Conservation (phyloP, 2,888 invertebrate genomes). For the Plemyria rubiginata region DNA sequence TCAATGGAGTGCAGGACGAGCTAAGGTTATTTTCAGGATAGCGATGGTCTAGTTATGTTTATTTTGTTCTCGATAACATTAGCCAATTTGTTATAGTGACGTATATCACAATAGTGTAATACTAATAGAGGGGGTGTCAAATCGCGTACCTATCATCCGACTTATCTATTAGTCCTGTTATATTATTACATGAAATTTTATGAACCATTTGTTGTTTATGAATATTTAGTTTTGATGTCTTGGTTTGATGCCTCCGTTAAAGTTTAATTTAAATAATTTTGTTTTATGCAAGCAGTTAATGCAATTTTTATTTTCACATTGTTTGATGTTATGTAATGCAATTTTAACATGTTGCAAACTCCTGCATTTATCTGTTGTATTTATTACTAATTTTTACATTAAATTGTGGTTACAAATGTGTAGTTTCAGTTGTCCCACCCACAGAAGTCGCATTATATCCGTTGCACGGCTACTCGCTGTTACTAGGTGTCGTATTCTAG, state of each 20-base stretch:
- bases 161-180: slow-evolving; percentile 67
- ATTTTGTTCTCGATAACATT: slow-evolving; percentile 83
- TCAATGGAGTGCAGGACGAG: slow-evolving; percentile 83
- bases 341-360: slow-evolving; percentile 86
- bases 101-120: slow-evolving; percentile 84
- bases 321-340: slow-evolving; percentile 86
- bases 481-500: slow-evolving; percentile 24
- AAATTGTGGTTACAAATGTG: slow-evolving; percentile 88
- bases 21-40: slow-evolving; percentile 81
- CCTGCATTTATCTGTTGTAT: slow-evolving; percentile 88
- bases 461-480: slow-evolving; percentile 22
- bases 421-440: slow-evolving; percentile 81
- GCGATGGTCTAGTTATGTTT: slow-evolving; percentile 84
- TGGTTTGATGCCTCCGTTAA: slow-evolving; percentile 85
- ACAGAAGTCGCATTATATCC: slow-evolving; percentile 50
- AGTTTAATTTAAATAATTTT: slow-evolving; percentile 83
- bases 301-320: slow-evolving; percentile 85
- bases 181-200: slow-evolving; percentile 82
- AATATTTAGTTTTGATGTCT: slow-evolving; percentile 78
- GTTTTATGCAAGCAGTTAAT: slow-evolving; percentile 85
- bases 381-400: slow-evolving; percentile 90
- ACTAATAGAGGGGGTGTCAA: slow-evolving; percentile 84
- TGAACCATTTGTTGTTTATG: slow-evolving; percentile 82
- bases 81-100: slow-evolving; percentile 84
- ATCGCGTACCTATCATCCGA: slow-evolving; percentile 77